Base-by-base conservation (phyloP, 2,888 invertebrate genomes). In the Tenodera sinensis region DNA sequence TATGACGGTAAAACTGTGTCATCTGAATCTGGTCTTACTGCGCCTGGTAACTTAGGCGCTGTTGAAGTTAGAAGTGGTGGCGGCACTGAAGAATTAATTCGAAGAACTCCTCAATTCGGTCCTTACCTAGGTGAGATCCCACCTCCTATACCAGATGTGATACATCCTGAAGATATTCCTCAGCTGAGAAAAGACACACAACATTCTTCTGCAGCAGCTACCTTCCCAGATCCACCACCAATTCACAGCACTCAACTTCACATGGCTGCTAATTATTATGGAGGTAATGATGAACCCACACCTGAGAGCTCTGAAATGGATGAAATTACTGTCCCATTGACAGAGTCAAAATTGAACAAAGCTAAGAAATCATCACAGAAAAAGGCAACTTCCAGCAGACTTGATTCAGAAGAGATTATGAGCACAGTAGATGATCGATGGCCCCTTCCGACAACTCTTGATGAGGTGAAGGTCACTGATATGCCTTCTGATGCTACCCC, bases 71-170 rank as follows among this genome's bases (percentile, higher is more conserved):
- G 89, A 71, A 15, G 71, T n/a, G 25, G 89, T 30, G 71, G 28
- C 28, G 89, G 89, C 54, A 85, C 91, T 30, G 89, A 89, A 27
- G 88, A 88, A n/a, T 83, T 90, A 2, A 94, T 96, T 87, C 95
- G 95, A 91, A 95, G 92, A 30, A 92, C 95, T 42, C 97, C 97
- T 2, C 97, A 97, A 92, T 96, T 96, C 91, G 96, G 96, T 0
- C 96, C 96, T 3, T 97, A 96, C 91, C 95, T 94, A 91, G 97
- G 97, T 0, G 96, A 97, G 92, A 94, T 96, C 9, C 97, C 97
- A 14, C 95, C 96, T 1, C 93, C 95, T 84, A 93, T 95, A 47
- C 93, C 94, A 1, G 93, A 93, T 30, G 93, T 94, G 89, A 92
- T 94, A 28, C 92, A 93, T 28, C 92, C 93, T 12, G 93, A 93